Evolutionary conservation across 2,113 vertebrate genomes (phyloP).

Genomic region (Sebastes schlegelii): DNA sequence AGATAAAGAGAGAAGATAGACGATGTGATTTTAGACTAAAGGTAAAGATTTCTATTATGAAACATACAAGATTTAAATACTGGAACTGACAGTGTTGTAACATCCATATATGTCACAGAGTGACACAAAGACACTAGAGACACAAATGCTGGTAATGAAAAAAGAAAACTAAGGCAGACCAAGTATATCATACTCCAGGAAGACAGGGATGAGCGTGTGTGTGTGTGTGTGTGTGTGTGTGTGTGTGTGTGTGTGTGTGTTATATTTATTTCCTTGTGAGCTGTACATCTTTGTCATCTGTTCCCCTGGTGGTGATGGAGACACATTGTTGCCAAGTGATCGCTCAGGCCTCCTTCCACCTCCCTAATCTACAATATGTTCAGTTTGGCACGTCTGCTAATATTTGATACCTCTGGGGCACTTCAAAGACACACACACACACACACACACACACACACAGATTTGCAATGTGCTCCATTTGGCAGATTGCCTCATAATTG

Average conservation of each 20-base stretch:
- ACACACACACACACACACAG: conserved; percentile 18
- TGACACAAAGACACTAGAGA: background rate
- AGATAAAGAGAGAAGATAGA: too few species aligned
- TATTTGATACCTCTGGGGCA: conserved; percentile 60
- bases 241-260: background rate
- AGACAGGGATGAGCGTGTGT: background rate
- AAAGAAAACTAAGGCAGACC: background rate
- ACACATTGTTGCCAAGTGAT: conserved; percentile 64
- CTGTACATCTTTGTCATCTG: conserved; percentile 46
- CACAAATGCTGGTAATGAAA: background rate
- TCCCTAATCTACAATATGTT: conserved; percentile 75
- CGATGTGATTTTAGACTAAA: background rate
- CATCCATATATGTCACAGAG: background rate
- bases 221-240: too few species aligned
- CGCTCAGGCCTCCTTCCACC: conserved; percentile 43
- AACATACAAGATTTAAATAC: background rate
- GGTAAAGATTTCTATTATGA: background rate
- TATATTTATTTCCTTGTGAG: background rate
- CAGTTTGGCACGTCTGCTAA: conserved; percentile 67
- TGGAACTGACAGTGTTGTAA: background rate
- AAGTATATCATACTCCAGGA: conserved; percentile 1
- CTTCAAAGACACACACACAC: conserved; percentile 34
- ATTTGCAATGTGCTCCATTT: conserved; percentile 66
- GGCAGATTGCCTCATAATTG: conserved; percentile 56
- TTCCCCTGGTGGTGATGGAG: conserved; percentile 47